Conservation (phyloP, 2,797 vertebrate genomes). For the Gymnocypris eckloni region DNA sequence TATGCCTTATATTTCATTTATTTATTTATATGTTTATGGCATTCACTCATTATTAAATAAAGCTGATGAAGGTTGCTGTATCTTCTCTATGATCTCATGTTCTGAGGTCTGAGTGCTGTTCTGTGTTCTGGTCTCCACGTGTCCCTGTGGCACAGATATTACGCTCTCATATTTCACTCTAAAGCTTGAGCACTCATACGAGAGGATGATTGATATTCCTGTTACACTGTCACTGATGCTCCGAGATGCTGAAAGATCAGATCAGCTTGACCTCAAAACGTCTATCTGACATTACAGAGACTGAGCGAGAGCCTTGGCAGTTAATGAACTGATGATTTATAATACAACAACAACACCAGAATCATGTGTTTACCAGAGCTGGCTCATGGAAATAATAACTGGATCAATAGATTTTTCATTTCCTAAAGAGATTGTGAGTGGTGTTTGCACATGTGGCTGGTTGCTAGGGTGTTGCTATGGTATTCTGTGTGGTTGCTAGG, state of each 20-base stretch:
- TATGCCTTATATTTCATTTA: not conserved
- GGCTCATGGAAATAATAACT: not conserved
- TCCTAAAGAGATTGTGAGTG: not conserved
- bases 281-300: slow-evolving; percentile 48
- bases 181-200: not conserved
- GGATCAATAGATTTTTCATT: not conserved
- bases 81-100: not conserved
- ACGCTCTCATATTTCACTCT: slow-evolving; percentile 4
- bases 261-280: slow-evolving; percentile 51
- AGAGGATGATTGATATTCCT: slow-evolving; percentile 3
- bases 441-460: not conserved
- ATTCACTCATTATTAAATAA: no score
- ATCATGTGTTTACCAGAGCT: slow-evolving; percentile 41
- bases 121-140: not conserved
- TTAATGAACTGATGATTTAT: slow-evolving; percentile 60
- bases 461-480: not conserved
- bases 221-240: slow-evolving; percentile 60
- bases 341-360: slow-evolving; percentile 48
- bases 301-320: slow-evolving; percentile 44
- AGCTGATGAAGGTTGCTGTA: not conserved
- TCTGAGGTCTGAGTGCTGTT: not conserved
- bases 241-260: slow-evolving; percentile 45
- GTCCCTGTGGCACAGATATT: not conserved
- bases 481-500: not conserved
- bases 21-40: not conserved